Evolutionary conservation across 2,888 invertebrate species (phyloP).

Genomic region (Epinotia ramella): DNA sequence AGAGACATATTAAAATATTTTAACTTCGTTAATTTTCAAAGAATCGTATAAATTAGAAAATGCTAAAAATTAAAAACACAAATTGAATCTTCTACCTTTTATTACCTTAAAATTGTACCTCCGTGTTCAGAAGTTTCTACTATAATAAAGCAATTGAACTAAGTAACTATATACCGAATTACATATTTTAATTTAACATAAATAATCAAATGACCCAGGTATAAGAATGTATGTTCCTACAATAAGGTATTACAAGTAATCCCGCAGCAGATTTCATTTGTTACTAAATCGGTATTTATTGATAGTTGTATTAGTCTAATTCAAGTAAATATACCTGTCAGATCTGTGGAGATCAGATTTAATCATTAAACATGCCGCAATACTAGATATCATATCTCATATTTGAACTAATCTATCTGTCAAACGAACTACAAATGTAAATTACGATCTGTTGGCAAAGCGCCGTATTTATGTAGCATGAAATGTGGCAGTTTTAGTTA

Average conservation of each 20-base stretch:
- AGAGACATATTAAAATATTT: no score
- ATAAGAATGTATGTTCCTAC: background rate
- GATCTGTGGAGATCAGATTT: conserved; percentile 31
- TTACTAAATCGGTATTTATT: conserved; percentile 7
- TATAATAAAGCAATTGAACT: no score
- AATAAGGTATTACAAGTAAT: background rate
- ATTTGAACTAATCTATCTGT: conserved; percentile 45
- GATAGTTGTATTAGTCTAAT: conserved; percentile 3
- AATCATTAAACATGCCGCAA: conserved; percentile 28
- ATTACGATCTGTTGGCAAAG: conserved; percentile 33
- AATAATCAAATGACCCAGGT: background rate
- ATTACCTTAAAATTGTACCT: background rate
- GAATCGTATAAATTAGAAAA: no score
- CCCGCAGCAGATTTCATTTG: background rate
- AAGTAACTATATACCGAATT: no score
- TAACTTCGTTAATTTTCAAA: no score
- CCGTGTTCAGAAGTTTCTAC: background rate
- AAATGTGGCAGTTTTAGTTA: conserved; percentile 45
- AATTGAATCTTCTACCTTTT: background rate
- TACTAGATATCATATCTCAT: conserved; percentile 35
- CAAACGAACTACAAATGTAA: conserved; percentile 43
- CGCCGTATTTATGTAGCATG: conserved; percentile 34
- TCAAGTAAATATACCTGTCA: conserved; percentile 24
- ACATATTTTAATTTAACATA: no score
- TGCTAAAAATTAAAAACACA: no score